Evolutionary conservation across 2,113 vertebrate genomes (phyloP), one percentile per base, ranked within the genome.

Genomic region (Casuarius casuarius): DNA sequence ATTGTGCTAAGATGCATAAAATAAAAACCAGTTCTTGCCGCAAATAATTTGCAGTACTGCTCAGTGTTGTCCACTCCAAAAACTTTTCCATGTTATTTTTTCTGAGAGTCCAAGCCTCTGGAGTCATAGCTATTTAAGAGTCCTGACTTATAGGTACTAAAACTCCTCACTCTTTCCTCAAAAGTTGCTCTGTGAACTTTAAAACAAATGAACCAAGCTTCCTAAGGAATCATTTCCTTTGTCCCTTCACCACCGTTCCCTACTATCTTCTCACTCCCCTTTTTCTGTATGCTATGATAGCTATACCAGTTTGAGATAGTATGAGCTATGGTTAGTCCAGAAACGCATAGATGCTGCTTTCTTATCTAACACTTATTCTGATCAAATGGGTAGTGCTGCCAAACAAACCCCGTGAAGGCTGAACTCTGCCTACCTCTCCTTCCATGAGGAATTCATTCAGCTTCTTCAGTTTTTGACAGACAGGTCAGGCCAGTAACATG

Each of bases 301-400:
- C 19, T 7, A 12, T 46, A 10, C 9, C 31, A 61, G 66, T 68
- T 73, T 48, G 67, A 87, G 40, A 83, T 11, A 40, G 10, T 29
- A 35, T 0, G 21, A 25, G n/a, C 23, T 35, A 16, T 0, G 0
- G 15, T 54, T 63, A 46, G 77, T n/a, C 11, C 46, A 91, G 61
- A 75, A 49, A 73, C 5, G 7, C 5, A 3, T 17, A 62, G 72
- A 46, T 11, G 19, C 13, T 49, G 6, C 3, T 29, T 59, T 80
- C 38, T 83, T 73, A 12, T 61, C 58, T 58, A 15, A 4, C 71
- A 5, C 5, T 7, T 90, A 33, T 90, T 77, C 72, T 59, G 29
- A 79, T 5, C 1, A 0, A 90, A 40, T 0, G 1, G 25, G 4
- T 2, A 89, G 46, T 91, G 35, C 28, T 82, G 23, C 15, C 22